Conservation (phyloP, 1,140 invertebrate genomes). For the Paramacrobiotus metropolitanus region DNA sequence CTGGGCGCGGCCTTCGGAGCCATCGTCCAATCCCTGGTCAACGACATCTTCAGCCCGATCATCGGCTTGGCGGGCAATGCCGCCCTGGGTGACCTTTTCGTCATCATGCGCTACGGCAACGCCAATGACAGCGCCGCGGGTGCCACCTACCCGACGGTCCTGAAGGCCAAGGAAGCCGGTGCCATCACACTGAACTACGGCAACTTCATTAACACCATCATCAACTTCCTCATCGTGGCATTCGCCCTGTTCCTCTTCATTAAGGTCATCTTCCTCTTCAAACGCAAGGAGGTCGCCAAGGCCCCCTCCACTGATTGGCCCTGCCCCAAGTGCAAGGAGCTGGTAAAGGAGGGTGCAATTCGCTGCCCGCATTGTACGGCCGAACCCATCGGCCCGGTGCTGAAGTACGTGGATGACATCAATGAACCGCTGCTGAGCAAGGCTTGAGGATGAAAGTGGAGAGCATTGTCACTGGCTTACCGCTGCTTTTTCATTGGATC, state of each 20-base stretch:
- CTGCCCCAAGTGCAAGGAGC: neutral
- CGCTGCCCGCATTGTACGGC: neutral
- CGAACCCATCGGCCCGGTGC: too few species aligned
- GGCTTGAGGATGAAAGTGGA: too few species aligned
- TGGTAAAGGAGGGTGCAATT: neutral
- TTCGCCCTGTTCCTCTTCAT: constrained; percentile 9
- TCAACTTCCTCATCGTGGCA: constrained; percentile 12
- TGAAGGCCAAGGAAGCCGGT: neutral
- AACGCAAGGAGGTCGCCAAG: neutral
- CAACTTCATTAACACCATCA: constrained; percentile 7
- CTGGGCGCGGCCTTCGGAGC: constrained; percentile 11
- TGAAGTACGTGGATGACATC: too few species aligned
- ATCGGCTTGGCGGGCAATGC: neutral
- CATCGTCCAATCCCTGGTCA: constrained; percentile 11
- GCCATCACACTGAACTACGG: constrained; percentile 8
- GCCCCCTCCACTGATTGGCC: neutral
- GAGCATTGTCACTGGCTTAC: too few species aligned
- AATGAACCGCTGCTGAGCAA: too few species aligned
- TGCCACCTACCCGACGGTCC: neutral
- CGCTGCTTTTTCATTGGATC: too few species aligned
- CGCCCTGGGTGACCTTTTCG: neutral
- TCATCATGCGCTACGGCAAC: neutral
- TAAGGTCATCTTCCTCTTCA: constrained; percentile 9
- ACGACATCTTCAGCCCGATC: constrained; percentile 12
- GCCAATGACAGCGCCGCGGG: neutral